Evolutionary conservation across 2,797 vertebrate species (phyloP), one percentile per base, ranked within the genome.

Genomic region (Telmatherina bonti): DNA sequence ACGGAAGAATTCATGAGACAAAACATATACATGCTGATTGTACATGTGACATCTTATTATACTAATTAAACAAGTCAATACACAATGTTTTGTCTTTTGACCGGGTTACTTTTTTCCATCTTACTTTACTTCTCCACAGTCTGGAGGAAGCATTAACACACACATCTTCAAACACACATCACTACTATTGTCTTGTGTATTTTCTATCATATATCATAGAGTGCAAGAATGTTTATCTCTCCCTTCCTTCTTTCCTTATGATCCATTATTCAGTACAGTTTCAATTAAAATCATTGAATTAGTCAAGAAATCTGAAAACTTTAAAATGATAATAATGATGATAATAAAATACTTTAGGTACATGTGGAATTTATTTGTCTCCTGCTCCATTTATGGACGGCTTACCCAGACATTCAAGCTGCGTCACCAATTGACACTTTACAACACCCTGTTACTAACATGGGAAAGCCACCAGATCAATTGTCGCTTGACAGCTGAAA

Each of bases 391-490:
- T 4, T 52, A 51, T 6, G 9, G 18, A 52, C 12, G n/a, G 7
- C 35, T 57, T 38, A 54, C 41, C 76, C 51, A 76, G 38, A 68
- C 7, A 27, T 70, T 53, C 38, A 64, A 79, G 72, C 75, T 26
- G 79, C 81, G 78, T 54, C 80, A 45, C 67, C 24, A 35, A 53
- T 33, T 49, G 53, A 77, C 16, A 33, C 54, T 5, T 38, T 0
- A 7, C 61, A 52, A 78, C 65, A 59, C 22, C 49, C 33, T 36
- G 31, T 89, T 90, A 88, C 71, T 87, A 89, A 86, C 51, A 65
- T 81, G 75, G 56, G 53, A 84, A 86, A 22, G 20, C 29, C 12
- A 53, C 1, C 2, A 3, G 13, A 53, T 49, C 1, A 62, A 52
- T 20, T 80, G 41, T 59, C 41, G 72, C 45, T 55, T 54, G 49